These are phyloP conservation scores for Trisateles emortualis DNA, from an alignment of 2,888 invertebrate species.

Conservation along the genomic window DNA sequence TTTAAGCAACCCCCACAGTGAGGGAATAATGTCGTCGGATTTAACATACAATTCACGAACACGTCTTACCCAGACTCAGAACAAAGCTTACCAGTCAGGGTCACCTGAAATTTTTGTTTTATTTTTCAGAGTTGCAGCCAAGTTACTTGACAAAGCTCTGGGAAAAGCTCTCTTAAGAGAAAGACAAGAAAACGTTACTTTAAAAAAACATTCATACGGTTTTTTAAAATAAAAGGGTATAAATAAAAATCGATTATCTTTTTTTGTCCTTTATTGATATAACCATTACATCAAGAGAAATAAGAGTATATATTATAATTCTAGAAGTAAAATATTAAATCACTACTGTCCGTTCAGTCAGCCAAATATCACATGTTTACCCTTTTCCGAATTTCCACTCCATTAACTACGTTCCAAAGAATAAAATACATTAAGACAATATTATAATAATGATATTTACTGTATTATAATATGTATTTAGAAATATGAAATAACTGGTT, in stretches of 20 bases:
- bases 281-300: conserved; percentile 36
- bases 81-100: no score
- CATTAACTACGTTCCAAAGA: background rate
- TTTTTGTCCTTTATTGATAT: conserved; percentile 56
- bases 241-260: conserved; percentile 33
- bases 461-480: no score
- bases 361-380: conserved; percentile 52
- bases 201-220: conserved; percentile 84
- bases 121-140: conserved; percentile 81
- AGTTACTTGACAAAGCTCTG: conserved; percentile 89
- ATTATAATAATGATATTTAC: no score
- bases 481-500: no score
- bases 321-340: conserved; percentile 8
- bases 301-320: conserved; percentile 16
- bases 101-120: no score
- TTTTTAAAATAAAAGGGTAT: conserved; percentile 81
- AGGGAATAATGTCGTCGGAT: no score
- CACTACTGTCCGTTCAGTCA: conserved; percentile 42
- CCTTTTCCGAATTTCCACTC: conserved; percentile 10
- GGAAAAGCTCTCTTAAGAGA: conserved; percentile 89
- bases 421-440: no score
- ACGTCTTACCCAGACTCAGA: no score
- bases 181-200: conserved; percentile 61
- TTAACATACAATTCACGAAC: no score
- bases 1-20: no score